These are phyloP conservation scores for Apotomis capreana DNA, from an alignment of 2,888 invertebrate species.

Conservation along the genomic window DNA sequence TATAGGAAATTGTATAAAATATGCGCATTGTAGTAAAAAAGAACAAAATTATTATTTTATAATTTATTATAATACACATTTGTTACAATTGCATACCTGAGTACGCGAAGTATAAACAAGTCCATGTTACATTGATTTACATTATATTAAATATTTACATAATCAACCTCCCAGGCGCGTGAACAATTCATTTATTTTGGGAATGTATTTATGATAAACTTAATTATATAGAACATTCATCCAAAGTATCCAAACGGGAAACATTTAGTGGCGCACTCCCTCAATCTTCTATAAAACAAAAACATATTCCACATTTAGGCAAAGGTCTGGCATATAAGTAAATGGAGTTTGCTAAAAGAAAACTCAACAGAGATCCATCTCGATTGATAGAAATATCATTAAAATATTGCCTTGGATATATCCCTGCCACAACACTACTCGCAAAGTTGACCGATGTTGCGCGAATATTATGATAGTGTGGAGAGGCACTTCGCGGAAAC, in stretches of 20 bases:
- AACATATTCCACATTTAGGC: too few species aligned
- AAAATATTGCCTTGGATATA: too few species aligned
- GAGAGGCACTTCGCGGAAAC: too few species aligned
- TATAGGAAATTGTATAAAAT: too few species aligned
- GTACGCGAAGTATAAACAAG: constrained; percentile 75
- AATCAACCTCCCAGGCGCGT: constrained; percentile 56
- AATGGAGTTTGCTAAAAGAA: too few species aligned
- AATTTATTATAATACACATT: constrained; percentile 77
- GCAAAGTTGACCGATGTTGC: too few species aligned
- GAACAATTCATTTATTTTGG: constrained; percentile 57
- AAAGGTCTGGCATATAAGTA: too few species aligned
- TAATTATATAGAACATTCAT: constrained; percentile 32
- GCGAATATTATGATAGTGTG: too few species aligned
- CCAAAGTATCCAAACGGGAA: constrained; percentile 35
- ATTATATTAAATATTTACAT: constrained; percentile 71
- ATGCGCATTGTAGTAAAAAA: not conserved
- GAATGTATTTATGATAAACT: constrained; percentile 69
- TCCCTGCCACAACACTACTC: too few species aligned
- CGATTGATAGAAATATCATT: too few species aligned
- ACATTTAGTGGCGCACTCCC: not conserved
- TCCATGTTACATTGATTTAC: constrained; percentile 58
- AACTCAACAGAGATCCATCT: too few species aligned
- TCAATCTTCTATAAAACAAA: not conserved
- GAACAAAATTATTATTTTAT: constrained; percentile 39
- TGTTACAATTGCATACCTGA: constrained; percentile 77